phyloP scores from a whole-genome alignment of 2,113 vertebrate genomes.

The Taxidea taxus region DNA sequence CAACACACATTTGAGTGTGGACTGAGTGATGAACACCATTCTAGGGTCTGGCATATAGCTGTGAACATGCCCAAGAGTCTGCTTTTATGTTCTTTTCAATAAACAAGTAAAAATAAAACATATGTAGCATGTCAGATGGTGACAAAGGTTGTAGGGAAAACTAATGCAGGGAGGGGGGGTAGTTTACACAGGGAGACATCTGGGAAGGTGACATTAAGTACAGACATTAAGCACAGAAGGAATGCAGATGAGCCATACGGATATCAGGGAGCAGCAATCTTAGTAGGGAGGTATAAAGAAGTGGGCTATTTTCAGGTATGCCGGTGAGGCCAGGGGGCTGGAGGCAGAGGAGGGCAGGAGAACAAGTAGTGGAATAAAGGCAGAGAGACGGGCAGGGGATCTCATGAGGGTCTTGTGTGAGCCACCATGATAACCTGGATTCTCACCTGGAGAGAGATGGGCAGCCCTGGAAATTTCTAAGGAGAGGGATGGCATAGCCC shows the following conservation, averaged over 20 bases:
- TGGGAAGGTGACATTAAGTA: not conserved
- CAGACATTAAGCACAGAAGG: not conserved
- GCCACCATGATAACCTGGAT: no score
- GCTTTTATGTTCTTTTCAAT: not conserved
- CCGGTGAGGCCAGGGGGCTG: not conserved
- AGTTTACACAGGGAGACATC: not conserved
- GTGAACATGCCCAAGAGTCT: accelerated
- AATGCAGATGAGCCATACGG: accelerated
- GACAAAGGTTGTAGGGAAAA: not conserved
- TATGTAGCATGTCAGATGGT: no score
- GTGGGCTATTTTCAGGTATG: not conserved
- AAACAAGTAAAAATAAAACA: not conserved
- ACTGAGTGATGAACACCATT: not conserved
- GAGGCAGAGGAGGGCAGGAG: not conserved
- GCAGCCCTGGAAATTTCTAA: not conserved
- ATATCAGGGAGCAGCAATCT: no score
- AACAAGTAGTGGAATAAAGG: not conserved
- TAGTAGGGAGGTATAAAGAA: not conserved
- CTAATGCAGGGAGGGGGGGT: not conserved
- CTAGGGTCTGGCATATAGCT: not conserved
- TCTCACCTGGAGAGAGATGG: not conserved
- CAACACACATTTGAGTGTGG: not conserved
- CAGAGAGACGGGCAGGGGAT: not conserved
- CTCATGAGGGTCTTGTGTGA: not conserved
- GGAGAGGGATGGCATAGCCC: not conserved